These are phyloP conservation scores for Musca vetustissima DNA, from an alignment of 1,140 invertebrate species.

Conservation along the genomic window DNA sequence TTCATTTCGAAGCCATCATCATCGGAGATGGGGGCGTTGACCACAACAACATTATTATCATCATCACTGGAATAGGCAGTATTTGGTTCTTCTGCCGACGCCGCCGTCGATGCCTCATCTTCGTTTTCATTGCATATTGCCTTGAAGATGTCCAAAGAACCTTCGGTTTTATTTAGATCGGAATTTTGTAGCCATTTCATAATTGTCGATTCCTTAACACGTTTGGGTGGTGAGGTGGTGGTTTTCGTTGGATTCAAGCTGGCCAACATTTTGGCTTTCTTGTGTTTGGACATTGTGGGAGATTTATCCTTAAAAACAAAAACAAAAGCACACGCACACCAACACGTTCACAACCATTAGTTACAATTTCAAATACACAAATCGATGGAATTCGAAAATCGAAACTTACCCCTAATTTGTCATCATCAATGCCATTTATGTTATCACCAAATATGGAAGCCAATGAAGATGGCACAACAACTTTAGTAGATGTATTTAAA, in stretches of 20 bases:
- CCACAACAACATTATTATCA: neutral
- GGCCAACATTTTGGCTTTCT: constrained; percentile 2
- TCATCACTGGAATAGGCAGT: constrained; percentile 36
- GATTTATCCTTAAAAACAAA: neutral
- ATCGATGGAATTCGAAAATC: neutral
- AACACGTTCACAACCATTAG: too few relatives aligned
- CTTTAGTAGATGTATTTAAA: neutral
- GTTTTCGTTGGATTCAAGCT: constrained; percentile 6
- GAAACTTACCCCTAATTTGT: constrained; percentile 10
- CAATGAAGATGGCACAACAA: neutral
- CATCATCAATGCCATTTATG: neutral
- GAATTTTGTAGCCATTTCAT: constrained; percentile 51
- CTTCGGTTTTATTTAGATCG: constrained; percentile 48
- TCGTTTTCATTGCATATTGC: constrained; percentile 44
- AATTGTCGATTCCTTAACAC: constrained; percentile 40
- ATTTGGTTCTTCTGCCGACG: too few relatives aligned
- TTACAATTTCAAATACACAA: neutral
- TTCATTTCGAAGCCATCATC: neutral
- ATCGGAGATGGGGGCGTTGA: too few relatives aligned
- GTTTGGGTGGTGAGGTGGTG: constrained; percentile 30
- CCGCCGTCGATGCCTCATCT: neutral
- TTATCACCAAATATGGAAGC: constrained; percentile 17
- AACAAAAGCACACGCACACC: too few relatives aligned
- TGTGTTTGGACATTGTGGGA: constrained; percentile 1
- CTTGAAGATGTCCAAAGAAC: constrained; percentile 43